These are phyloP conservation scores for Plotosus lineatus DNA, from an alignment of 2,113 vertebrate genomes.

Conservation along the genomic window DNA sequence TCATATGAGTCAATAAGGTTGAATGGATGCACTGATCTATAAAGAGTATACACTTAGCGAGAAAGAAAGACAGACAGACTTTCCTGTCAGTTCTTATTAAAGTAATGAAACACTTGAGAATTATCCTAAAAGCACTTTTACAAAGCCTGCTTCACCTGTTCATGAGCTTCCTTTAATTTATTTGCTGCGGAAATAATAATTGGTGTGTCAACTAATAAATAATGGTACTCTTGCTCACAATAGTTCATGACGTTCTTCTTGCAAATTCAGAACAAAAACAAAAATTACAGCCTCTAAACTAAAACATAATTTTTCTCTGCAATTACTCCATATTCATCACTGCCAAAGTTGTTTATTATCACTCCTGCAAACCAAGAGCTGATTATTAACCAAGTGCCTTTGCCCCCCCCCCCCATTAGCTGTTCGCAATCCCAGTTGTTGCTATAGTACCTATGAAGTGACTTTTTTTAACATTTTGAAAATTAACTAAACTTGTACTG, in stretches of 20 bases:
- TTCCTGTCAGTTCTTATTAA: not conserved
- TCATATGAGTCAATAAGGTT: not conserved
- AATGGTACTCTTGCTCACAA: not conserved
- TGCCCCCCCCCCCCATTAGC: conserved; percentile 8
- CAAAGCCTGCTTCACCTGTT: not conserved
- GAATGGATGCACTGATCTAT: conserved; percentile 6
- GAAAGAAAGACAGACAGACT: not conserved
- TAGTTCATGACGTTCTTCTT: not conserved
- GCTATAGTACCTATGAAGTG: conserved; percentile 25
- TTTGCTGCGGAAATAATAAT: conserved; percentile 4
- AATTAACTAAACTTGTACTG: too few species aligned
- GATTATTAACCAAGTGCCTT: conserved; percentile 21
- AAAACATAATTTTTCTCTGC: not conserved
- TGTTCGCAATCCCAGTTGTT: conserved; percentile 5
- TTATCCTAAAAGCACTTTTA: conserved; percentile 14
- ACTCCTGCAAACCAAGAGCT: not conserved
- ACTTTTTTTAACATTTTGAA: too few species aligned
- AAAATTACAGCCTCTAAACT: conserved; percentile 1
- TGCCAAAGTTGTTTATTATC: conserved; percentile 23
- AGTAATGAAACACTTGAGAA: conserved; percentile 5
- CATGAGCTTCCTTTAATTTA: conserved; percentile 8
- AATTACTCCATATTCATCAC: conserved; percentile 14
- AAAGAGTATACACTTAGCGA: not conserved
- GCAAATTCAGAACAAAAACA: not conserved
- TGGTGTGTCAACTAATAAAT: conserved; percentile 9